These are phyloP conservation scores for Columba guinea DNA, from an alignment of 2,797 vertebrate species.

Conservation along the genomic window DNA sequence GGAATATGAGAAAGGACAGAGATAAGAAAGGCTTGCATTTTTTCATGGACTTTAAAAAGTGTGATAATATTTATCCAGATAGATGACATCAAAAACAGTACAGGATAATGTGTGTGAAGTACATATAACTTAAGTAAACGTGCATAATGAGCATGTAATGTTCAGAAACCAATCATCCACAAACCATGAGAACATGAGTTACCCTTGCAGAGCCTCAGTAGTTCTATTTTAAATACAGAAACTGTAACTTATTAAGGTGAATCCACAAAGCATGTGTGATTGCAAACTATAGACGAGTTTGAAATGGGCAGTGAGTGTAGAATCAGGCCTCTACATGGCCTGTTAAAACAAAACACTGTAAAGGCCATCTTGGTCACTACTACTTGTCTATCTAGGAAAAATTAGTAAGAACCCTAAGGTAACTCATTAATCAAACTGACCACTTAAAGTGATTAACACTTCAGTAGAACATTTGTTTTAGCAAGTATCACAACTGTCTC, in stretches of 20 bases:
- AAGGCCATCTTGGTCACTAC: neutral
- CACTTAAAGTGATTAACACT: neutral
- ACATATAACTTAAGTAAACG: neutral
- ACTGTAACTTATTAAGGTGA: fast-evolving
- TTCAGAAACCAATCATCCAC: neutral
- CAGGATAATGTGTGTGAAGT: neutral
- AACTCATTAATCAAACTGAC: neutral
- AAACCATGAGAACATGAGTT: neutral
- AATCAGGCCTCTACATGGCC: neutral
- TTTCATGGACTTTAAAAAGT: neutral
- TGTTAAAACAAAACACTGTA: neutral
- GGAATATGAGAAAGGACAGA: neutral
- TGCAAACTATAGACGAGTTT: neutral
- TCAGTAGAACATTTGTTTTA: fast-evolving
- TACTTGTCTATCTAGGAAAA: neutral
- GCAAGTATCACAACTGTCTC: neutral
- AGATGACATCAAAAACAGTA: neutral
- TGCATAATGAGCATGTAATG: neutral
- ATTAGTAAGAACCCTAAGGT: neutral
- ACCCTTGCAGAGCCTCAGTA: neutral
- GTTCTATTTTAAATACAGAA: neutral
- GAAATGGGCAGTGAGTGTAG: neutral
- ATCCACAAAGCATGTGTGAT: neutral
- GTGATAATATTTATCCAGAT: neutral
- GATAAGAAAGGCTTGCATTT: neutral